Base-by-base conservation (phyloP, 2,113 vertebrate genomes). In the Boleophthalmus pectinirostris region DNA sequence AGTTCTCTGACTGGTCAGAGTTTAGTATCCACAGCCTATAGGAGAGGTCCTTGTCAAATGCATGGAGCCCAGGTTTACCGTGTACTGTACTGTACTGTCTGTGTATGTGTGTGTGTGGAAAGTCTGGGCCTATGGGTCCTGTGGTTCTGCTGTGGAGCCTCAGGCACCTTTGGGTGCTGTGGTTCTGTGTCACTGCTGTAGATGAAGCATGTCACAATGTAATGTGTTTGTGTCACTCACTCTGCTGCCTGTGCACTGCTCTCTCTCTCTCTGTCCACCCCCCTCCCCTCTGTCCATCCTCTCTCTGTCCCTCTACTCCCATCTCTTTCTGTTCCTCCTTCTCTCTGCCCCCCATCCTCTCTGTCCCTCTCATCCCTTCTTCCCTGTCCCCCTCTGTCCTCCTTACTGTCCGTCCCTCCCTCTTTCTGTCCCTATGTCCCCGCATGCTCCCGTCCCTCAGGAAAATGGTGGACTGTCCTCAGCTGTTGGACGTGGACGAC, bases 401-500 rank as follows among this genome's bases (percentile, higher is more conserved):
- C n/a, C n/a, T n/a, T n/a, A n/a, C n/a, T n/a, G n/a, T n/a, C n/a
- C n/a, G n/a, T 53, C 49, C 20, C 49, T 51, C 49, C 12, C 49
- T 16, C 49, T 18, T 3, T 53, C 49, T 53, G 18, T 20, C 49
- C 69, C 25, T 78, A 23, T 66, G 66, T 68, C 67, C 58, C 29
- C 70, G 25, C 64, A 63, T 77, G 66, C 75, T 70, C 71, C n/a
- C 21, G 56, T 1, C 77, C 89, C 25, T 33, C 95, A 99, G 98
- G 98, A 97, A 94, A 88, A 95, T 97, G 93, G 94, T 95, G 80
- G 97, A 98, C 93, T 98, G 97, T 93, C 96, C 98, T 10, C 96
- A 97, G 95, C 96, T 99, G 93, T 94, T 99, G 95, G 97, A 99
- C 79, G 97, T 97, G 93, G 98, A 99, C 90, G 98, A 99, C 95